Percentiles rank a stretch among this genome's conserved stretches.
These are phyloP conservation scores for Murina feae DNA, from an alignment of 2,113 vertebrate species.

Conservation along the genomic window DNA sequence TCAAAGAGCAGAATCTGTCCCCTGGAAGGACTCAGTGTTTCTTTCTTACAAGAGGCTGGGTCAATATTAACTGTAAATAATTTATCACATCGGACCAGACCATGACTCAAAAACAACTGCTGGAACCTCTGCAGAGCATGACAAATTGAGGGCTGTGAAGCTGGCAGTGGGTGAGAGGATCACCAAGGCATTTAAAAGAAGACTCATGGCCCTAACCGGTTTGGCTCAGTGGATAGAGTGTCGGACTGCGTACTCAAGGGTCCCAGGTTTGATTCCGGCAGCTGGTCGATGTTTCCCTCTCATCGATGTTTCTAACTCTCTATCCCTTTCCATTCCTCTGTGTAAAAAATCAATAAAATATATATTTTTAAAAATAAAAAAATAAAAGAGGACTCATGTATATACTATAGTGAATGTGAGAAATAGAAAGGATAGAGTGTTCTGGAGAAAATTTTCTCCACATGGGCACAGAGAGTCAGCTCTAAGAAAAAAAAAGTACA, in stretches of 20 bases:
- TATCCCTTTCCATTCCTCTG: too few relatives aligned
- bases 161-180: not conserved
- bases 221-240: too few relatives aligned
- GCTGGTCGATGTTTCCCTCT: too few relatives aligned
- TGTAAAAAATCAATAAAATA: too few relatives aligned
- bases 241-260: too few relatives aligned
- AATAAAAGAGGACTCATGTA: not conserved
- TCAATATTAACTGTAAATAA: constrained; percentile 44
- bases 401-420: not conserved
- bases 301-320: too few relatives aligned
- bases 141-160: not conserved
- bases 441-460: not conserved
- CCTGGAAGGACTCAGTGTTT: not conserved
- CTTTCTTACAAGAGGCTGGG: not conserved
- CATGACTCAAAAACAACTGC: constrained; percentile 5
- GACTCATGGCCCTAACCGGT: too few relatives aligned
- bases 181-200: not conserved
- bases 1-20: not conserved
- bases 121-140: not conserved
- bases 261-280: too few relatives aligned
- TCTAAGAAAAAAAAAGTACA: not conserved
- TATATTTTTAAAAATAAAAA: too few relatives aligned
- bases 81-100: not conserved
- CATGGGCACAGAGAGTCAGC: not conserved
- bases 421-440: not conserved